These are phyloP conservation scores for Rynchops niger DNA, from an alignment of 2,113 vertebrate species.

Conservation along the genomic window DNA sequence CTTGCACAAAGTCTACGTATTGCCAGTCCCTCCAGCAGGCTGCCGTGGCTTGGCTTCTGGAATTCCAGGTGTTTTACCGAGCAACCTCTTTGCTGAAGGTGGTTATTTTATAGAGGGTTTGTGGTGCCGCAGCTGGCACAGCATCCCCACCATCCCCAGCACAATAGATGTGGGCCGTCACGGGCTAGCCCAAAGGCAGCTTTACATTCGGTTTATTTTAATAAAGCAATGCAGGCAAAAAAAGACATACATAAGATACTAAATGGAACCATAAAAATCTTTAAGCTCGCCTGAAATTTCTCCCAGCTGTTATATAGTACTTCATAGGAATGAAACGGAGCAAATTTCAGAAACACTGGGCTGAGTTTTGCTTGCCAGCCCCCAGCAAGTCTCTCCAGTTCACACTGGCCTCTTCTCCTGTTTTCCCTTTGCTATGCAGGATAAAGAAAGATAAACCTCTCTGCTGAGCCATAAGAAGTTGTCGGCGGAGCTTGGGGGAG, in stretches of 20 bases:
- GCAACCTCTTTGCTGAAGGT: not conserved
- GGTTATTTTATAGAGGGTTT: rapidly evolving
- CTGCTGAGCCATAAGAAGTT: not conserved
- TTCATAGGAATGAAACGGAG: not conserved
- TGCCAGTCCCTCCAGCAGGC: rapidly evolving
- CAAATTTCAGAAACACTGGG: not conserved
- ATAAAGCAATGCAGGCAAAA: not conserved
- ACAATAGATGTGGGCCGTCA: rapidly evolving
- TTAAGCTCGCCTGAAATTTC: not conserved
- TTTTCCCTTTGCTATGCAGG: not conserved
- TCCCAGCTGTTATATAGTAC: not conserved
- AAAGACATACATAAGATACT: not conserved
- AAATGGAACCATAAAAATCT: not conserved
- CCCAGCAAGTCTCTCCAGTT: not conserved
- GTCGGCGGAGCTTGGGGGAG: not conserved
- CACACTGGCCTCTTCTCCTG: rapidly evolving
- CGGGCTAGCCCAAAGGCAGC: not conserved
- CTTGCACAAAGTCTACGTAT: rapidly evolving
- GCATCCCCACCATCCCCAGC: rapidly evolving
- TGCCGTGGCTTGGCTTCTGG: rapidly evolving
- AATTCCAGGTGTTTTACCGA: not conserved
- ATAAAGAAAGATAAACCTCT: not conserved
- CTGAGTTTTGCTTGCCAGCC: not conserved
- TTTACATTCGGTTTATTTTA: not conserved
- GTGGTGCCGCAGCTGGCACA: not conserved